Conservation (phyloP, 1,140 invertebrate species). For the Bombus ignitus region DNA sequence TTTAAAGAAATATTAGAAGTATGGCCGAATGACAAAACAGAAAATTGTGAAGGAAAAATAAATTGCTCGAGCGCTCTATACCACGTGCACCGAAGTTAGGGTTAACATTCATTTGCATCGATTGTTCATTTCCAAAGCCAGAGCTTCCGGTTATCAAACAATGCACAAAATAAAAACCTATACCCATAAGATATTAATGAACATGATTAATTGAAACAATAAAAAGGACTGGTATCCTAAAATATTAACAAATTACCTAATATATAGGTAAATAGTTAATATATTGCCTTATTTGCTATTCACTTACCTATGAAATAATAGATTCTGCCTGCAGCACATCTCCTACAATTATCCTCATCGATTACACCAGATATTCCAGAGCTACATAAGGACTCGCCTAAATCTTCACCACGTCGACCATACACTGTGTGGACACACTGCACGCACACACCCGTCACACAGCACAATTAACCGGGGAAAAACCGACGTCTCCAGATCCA, state of each 20-base stretch:
- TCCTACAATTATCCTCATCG: neutral
- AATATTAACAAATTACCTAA: neutral
- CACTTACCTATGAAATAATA: slow-evolving; percentile 1
- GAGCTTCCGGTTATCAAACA: neutral
- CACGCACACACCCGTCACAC: slow-evolving; percentile 33
- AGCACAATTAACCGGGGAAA: neutral
- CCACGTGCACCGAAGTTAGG: slow-evolving; percentile 41
- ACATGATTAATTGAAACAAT: neutral
- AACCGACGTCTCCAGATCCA: neutral
- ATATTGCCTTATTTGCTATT: neutral
- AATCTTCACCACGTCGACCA: neutral
- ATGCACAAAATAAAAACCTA: neutral
- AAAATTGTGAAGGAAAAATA: neutral
- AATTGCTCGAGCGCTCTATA: neutral
- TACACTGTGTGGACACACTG: slow-evolving; percentile 26
- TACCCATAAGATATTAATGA: neutral
- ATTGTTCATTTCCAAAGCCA: neutral
- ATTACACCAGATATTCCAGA: slow-evolving; percentile 17
- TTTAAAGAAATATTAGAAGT: neutral
- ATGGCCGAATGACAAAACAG: no score
- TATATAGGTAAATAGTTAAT: neutral
- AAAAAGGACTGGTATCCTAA: neutral
- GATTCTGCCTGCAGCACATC: neutral
- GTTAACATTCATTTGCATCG: slow-evolving; percentile 41
- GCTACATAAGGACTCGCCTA: neutral